A percentile compares a stretch with the other conserved stretches of the same genome.
Conservation (phyloP, 2,888 invertebrate genomes). For the Drosophila demipolita region DNA sequence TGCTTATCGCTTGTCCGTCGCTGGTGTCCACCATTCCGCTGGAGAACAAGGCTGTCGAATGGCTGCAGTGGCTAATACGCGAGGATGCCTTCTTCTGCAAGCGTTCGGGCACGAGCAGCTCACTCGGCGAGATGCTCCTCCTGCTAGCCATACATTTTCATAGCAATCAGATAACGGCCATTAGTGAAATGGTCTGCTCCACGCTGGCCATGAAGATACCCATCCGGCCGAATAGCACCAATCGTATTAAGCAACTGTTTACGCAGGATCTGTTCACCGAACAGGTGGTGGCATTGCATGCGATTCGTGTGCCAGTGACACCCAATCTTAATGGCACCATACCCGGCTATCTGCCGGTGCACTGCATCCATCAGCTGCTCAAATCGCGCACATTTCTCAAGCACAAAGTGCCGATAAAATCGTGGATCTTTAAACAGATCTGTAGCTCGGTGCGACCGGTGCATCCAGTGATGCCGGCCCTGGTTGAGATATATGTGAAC, state of each 20-base stretch:
- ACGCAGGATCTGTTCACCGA: constrained; percentile 99
- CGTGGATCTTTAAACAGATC: constrained; percentile 98
- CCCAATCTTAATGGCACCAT: constrained; percentile 94
- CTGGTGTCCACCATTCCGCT: constrained; percentile 91
- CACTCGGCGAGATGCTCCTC: constrained; percentile 97
- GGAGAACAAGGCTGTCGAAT: constrained; percentile 95
- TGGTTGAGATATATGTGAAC: constrained; percentile 97
- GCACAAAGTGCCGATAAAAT: constrained; percentile 97
- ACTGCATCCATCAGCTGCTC: constrained; percentile 97
- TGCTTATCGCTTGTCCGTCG: constrained; percentile 97
- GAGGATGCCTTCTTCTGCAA: constrained; percentile 96
- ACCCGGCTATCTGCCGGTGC: constrained; percentile 96
- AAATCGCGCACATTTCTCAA: constrained; percentile 98
- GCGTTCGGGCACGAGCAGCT: constrained; percentile 93
- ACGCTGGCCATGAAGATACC: constrained; percentile 98
- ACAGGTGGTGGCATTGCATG: constrained; percentile 97
- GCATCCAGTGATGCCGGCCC: constrained; percentile 95
- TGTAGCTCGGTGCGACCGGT: constrained; percentile 95
- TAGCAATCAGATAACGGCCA: constrained; percentile 96
- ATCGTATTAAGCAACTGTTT: constrained; percentile 96
- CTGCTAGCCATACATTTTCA: constrained; percentile 99
- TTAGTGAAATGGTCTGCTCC: constrained; percentile 96
- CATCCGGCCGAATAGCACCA: constrained; percentile 93
- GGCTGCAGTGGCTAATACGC: constrained; percentile 96
- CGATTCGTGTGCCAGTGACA: constrained; percentile 98